These are phyloP conservation scores for Venturia canescens DNA, from an alignment of 1,140 invertebrate genomes.

Conservation along the genomic window DNA sequence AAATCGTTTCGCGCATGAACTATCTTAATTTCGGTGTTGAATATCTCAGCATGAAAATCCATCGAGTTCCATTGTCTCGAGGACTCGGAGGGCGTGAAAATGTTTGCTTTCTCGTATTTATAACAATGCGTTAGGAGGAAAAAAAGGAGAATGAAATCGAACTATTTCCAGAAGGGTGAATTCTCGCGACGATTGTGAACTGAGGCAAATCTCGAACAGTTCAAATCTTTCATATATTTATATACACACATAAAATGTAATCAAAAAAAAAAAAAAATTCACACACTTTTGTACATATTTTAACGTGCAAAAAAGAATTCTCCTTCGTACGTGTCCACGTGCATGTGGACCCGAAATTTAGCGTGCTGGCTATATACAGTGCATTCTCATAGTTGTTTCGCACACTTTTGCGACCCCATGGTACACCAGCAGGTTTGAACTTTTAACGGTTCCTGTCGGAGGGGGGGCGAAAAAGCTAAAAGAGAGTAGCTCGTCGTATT, in stretches of 20 bases:
- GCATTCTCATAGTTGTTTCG: not conserved
- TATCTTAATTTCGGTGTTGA: not conserved
- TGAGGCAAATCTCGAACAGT: conserved; percentile 22
- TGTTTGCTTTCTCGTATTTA: not conserved
- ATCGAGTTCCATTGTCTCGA: conserved; percentile 22
- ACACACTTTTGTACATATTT: too few relatives aligned
- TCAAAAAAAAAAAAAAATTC: too few relatives aligned
- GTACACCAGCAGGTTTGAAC: conserved; percentile 71
- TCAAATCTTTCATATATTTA: not conserved
- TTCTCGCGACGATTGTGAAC: not conserved
- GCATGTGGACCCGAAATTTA: too few relatives aligned
- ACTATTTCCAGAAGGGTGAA: conserved; percentile 24
- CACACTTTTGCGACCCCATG: conserved; percentile 27
- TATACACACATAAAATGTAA: too few relatives aligned
- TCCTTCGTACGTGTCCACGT: too few relatives aligned
- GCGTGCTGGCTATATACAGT: not conserved
- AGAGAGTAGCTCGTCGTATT: conserved; percentile 56
- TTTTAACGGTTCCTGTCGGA: conserved; percentile 72
- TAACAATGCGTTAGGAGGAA: not conserved
- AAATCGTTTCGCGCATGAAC: too few relatives aligned
- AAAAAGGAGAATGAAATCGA: not conserved
- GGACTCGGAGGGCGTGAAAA: conserved; percentile 21
- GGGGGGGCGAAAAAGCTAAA: conserved; percentile 48
- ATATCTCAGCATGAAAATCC: conserved; percentile 24
- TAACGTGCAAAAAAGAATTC: too few relatives aligned